Conservation (phyloP, 2,797 vertebrate species). For the Momotus momota region DNA sequence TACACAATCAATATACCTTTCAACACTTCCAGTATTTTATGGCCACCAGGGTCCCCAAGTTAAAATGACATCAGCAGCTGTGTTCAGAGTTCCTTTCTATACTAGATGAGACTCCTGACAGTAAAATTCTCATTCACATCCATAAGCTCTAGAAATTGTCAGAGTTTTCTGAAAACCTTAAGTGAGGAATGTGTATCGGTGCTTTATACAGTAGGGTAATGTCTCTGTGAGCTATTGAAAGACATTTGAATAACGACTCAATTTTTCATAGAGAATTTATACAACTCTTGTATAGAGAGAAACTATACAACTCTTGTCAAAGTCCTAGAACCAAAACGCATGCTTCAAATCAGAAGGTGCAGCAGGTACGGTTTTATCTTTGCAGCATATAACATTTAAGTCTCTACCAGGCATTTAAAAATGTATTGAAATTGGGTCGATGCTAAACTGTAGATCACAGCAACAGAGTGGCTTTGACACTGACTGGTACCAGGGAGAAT, state of each 20-base stretch:
- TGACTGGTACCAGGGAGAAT: background rate
- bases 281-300: background rate
- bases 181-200: background rate
- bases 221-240: background rate
- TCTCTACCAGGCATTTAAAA: background rate
- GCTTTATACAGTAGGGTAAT: background rate
- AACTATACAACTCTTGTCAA: background rate
- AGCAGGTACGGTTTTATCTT: slow-evolving; percentile 8
- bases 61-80: background rate
- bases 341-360: background rate
- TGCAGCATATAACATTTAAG: background rate
- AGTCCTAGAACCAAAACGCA: background rate
- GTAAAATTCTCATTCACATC: background rate
- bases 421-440: slow-evolving; percentile 10
- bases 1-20: background rate
- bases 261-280: background rate
- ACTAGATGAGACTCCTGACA: background rate
- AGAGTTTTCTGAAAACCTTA: background rate
- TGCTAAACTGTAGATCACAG: slow-evolving; percentile 21
- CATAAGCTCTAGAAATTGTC: background rate
- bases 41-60: background rate
- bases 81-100: background rate
- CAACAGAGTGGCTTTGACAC: background rate
- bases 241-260: background rate
- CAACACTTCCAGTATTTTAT: background rate